Conservation (phyloP, 2,888 invertebrate genomes). For the Chymomyza amoena region DNA sequence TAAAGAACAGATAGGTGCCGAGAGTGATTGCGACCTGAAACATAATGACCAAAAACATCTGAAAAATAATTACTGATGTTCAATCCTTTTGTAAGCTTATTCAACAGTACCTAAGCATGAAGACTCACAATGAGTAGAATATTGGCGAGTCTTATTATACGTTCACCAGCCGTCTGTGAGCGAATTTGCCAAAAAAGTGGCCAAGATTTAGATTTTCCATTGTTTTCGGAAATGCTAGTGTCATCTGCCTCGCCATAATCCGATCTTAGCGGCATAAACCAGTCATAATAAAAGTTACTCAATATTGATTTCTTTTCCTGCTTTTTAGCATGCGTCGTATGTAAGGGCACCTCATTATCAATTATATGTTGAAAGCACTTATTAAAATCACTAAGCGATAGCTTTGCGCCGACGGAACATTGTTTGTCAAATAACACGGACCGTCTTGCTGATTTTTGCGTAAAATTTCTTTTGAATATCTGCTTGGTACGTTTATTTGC, state of each 20-base stretch:
- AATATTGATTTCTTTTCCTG: conserved; percentile 20
- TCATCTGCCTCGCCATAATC: conserved; percentile 3
- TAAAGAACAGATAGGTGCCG: conserved; percentile 55
- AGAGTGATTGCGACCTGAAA: conserved; percentile 67
- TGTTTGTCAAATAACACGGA: neutral
- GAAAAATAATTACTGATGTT: conserved; percentile 37
- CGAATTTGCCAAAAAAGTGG: neutral
- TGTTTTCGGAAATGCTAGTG: neutral
- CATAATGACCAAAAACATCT: conserved; percentile 61
- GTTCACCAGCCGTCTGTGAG: neutral
- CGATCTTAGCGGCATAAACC: conserved; percentile 45
- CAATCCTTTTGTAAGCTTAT: conserved; percentile 4
- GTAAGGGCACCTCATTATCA: neutral
- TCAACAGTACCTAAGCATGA: conserved; percentile 20
- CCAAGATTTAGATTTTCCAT: neutral
- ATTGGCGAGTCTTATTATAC: neutral
- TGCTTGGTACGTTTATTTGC: neutral
- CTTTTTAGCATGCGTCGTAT: neutral
- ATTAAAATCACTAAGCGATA: conserved; percentile 47
- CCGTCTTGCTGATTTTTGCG: neutral
- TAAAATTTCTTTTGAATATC: neutral
- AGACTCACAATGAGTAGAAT: conserved; percentile 49
- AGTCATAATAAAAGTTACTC: conserved; percentile 43
- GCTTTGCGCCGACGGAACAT: neutral
- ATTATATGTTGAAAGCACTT: conserved; percentile 48